Base-by-base conservation (phyloP, 2,797 vertebrate species). In the Florisuga fusca region DNA sequence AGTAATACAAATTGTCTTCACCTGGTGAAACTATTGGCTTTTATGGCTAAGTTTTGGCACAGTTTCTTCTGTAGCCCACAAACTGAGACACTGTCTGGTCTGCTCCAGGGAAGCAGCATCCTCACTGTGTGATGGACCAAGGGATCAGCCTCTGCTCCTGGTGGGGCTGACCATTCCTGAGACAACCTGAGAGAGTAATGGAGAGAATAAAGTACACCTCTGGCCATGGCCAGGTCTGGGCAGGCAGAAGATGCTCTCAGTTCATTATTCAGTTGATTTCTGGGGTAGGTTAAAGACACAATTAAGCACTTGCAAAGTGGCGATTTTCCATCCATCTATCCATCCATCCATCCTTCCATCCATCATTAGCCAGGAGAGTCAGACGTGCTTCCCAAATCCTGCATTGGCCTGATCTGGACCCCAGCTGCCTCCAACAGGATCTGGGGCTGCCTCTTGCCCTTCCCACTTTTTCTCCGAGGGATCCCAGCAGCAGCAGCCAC, bases 51-150 rank as follows among this genome's bases (percentile, higher is more conserved):
- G 55, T 67, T 84, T 82, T 82, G 90, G 50, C 72, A 59, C 33
- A 51, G 1, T 84, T 87, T 88, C 83, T 88, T 71, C 79, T 76
- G 57, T 53, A 93, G 77, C 45, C 41, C 84, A n/a, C 84, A 68
- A 91, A 88, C 16, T 57, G 77, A 86, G 69, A 76, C 19, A 33
- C 71, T 0, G 7, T 53, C 85, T 67, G 48, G 13, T 36, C 66
- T 89, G 41, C 43, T 45, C 6, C 0, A n/a, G 41, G 63, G 67
- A 27, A 75, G 22, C 1, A 2, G 19, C 4, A 0, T 63, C 55
- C 17, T 67, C 59, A 31, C 12, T 4, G 1, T 0, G 1, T n/a
- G 33, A 36, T 6, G 48, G 84, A 15, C 3, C 0, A 0, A 34
- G 64, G 41, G 36, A 31, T 19, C 34, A 55, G 63, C 22, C 51